Evolutionary conservation across 2,113 vertebrate species (phyloP).

Genomic region (Myodes glareolus): DNA sequence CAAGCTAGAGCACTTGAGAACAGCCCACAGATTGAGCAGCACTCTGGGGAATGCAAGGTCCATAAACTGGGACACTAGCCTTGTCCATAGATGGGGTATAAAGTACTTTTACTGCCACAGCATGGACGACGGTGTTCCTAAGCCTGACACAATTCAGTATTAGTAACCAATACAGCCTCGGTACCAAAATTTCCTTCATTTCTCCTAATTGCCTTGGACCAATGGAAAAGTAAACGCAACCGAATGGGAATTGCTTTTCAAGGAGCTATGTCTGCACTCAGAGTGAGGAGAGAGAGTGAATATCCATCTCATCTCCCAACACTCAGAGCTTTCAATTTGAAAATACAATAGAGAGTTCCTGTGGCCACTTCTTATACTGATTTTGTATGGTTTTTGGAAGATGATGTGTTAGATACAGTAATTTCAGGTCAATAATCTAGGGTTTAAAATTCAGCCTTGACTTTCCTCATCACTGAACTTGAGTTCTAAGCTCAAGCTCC

Average conservation of each 20-base stretch:
- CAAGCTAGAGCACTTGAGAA: constrained; percentile 65
- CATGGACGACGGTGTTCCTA: constrained; percentile 36
- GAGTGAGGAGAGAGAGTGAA: neutral
- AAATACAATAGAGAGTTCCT: constrained; percentile 5
- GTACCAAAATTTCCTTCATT: constrained; percentile 61
- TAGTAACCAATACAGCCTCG: constrained; percentile 43
- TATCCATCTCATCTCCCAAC: neutral
- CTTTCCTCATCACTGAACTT: neutral
- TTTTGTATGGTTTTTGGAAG: neutral
- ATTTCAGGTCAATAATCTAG: constrained; percentile 8
- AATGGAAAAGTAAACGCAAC: constrained; percentile 58
- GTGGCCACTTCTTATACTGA: neutral
- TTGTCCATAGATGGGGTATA: neutral
- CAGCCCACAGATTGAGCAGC: constrained; percentile 45
- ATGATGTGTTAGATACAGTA: neutral
- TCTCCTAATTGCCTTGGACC: constrained; percentile 54
- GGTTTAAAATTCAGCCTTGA: neutral
- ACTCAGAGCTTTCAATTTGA: neutral
- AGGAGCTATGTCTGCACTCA: constrained; percentile 32
- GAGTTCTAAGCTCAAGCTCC: neutral
- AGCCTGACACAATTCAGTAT: constrained; percentile 66
- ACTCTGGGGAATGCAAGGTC: constrained; percentile 33
- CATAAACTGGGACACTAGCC: constrained; percentile 52
- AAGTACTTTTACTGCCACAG: constrained; percentile 53
- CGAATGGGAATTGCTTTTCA: constrained; percentile 62